Evolutionary conservation across 2,113 vertebrate species (phyloP).

Genomic region (Silurus glanis): DNA sequence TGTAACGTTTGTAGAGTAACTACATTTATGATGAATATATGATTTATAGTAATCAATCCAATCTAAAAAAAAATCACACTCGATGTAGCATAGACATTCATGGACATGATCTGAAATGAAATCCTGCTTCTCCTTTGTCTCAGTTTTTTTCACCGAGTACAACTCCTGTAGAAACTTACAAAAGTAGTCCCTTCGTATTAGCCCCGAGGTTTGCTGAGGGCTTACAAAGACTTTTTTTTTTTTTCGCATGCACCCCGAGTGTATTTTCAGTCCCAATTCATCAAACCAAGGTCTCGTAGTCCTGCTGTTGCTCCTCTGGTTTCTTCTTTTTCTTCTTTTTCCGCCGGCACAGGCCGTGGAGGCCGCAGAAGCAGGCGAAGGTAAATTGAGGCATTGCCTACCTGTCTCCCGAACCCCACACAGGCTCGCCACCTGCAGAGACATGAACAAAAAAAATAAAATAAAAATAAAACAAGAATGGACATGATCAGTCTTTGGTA

Average conservation of each 20-base stretch:
- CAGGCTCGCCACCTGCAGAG: conserved; percentile 58
- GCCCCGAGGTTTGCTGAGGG: conserved; percentile 25
- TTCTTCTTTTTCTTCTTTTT: conserved; percentile 73
- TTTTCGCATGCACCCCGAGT: not conserved
- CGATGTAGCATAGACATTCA: not conserved
- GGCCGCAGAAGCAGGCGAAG: conserved; percentile 93
- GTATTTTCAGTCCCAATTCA: conserved; percentile 35
- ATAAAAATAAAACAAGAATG: conserved; percentile 23
- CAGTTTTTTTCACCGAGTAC: not conserved
- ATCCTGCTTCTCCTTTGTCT: not conserved
- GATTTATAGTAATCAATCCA: not conserved
- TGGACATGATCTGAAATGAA: not conserved
- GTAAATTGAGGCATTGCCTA: conserved; percentile 92
- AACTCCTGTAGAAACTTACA: conserved; percentile 1
- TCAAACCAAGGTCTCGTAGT: conserved; percentile 76
- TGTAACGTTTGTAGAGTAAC: not conserved
- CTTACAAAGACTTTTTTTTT: conserved; percentile 17
- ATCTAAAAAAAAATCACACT: not conserved
- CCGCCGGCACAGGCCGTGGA: conserved; percentile 86
- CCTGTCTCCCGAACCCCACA: conserved; percentile 48
- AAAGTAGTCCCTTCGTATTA: conserved; percentile 27
- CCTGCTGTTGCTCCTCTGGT: conserved; percentile 66
- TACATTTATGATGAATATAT: not conserved
- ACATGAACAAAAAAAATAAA: conserved; percentile 37
- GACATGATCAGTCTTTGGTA: conserved; percentile 33